These are phyloP conservation scores for Meandrina meandrites DNA, from an alignment of 92 coral and sea anemone genomes.

Conservation along the genomic window DNA sequence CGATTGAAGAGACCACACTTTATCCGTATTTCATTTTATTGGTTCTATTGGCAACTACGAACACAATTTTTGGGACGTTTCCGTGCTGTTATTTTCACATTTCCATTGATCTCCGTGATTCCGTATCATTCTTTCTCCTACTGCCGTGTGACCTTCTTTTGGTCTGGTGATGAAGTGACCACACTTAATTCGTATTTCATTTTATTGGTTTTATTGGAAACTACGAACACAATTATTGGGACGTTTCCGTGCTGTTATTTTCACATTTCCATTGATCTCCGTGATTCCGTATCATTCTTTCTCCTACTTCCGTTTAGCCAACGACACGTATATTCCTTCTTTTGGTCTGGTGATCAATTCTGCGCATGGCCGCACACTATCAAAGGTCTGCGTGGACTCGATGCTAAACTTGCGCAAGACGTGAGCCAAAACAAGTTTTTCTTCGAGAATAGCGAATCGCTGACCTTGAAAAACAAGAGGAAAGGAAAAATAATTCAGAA, in stretches of 20 bases:
- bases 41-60: background rate
- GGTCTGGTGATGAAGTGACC: conserved; percentile 80
- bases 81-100: background rate
- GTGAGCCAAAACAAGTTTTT: conserved; percentile 76
- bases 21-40: too few species aligned
- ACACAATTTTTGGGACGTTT: background rate
- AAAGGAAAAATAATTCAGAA: background rate
- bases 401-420: conserved; percentile 68
- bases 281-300: background rate
- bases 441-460: conserved; percentile 83
- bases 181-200: too few species aligned
- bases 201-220: background rate
- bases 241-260: background rate
- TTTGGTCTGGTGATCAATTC: conserved; percentile 74
- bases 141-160: conserved; percentile 31
- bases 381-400: conserved; percentile 64
- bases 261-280: background rate
- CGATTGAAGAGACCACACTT: too few species aligned
- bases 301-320: background rate
- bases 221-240: background rate
- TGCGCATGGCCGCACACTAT: conserved; percentile 60
- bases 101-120: background rate
- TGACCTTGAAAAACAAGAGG: conserved; percentile 63
- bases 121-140: background rate
- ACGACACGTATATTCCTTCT: conserved; percentile 56